Percentiles rank a stretch among this genome's conserved stretches.
These are phyloP conservation scores for Nettapus auritus DNA, from an alignment of 2,113 vertebrate genomes.

Conservation along the genomic window DNA sequence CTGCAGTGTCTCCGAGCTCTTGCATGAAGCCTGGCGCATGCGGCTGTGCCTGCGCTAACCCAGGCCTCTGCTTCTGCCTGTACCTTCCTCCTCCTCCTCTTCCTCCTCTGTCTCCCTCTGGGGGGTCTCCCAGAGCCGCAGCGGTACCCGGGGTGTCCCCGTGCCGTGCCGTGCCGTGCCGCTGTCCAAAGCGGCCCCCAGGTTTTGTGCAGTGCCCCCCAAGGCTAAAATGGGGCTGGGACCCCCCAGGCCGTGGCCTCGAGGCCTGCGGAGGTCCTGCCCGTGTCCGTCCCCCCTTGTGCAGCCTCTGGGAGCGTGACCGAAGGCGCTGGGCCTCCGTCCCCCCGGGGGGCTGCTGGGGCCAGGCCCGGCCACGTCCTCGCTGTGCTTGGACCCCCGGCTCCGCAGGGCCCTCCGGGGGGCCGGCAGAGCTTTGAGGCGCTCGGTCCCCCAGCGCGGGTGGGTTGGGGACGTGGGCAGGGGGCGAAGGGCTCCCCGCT, in stretches of 20 bases:
- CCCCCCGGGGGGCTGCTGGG: not conserved
- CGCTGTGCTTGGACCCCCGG: no score
- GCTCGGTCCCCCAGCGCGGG: not conserved
- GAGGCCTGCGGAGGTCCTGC: no score
- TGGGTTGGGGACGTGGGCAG: not conserved
- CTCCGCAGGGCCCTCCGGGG: not conserved
- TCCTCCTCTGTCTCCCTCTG: conserved; percentile 7
- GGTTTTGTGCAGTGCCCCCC: no score
- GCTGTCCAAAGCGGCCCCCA: no score
- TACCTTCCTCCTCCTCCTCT: not conserved
- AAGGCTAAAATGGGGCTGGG: not conserved
- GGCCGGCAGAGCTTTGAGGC: no score
- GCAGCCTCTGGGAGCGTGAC: not conserved
- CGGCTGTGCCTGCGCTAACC: conserved; percentile 61
- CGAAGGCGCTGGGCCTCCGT: not conserved
- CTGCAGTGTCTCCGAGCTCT: conserved; percentile 22
- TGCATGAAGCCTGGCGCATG: conserved; percentile 67
- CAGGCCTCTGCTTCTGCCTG: conserved; percentile 40
- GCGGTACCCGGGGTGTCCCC: no score
- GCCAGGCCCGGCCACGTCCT: no score
- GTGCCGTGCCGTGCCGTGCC: not conserved
- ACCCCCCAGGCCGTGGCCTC: not conserved
- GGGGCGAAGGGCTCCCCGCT: not conserved
- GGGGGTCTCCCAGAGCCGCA: not conserved
- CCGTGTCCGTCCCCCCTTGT: no score